phyloP scores from a whole-genome alignment of 92 coral and sea anemone species.

The Epizoanthus illoricatus region DNA sequence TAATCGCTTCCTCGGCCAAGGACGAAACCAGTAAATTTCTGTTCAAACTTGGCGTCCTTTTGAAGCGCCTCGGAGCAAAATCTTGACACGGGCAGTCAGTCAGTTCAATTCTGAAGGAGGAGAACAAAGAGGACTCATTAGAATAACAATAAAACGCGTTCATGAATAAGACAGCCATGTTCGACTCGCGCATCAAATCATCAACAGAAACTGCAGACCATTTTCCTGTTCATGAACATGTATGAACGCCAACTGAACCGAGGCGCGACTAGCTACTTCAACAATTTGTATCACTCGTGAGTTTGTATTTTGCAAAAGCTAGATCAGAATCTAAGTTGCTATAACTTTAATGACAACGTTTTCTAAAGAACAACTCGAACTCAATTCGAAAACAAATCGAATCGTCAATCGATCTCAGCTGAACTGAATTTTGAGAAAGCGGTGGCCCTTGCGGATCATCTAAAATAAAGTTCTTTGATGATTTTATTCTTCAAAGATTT shows the following conservation, averaged over 20 bases:
- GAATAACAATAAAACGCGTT: slow-evolving; percentile 75
- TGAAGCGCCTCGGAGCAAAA: slow-evolving; percentile 33
- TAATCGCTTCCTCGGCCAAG: slow-evolving; percentile 76
- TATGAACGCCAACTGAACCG: slow-evolving; percentile 4
- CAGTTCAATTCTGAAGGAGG: slow-evolving; percentile 40
- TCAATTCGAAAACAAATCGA: background rate
- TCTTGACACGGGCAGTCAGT: slow-evolving; percentile 36
- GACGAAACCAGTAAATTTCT: slow-evolving; percentile 58
- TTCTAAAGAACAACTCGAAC: slow-evolving; percentile 1
- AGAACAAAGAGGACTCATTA: slow-evolving; percentile 71
- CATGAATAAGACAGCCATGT: slow-evolving; percentile 48
- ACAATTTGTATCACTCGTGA: slow-evolving; percentile 13
- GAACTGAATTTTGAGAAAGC: background rate
- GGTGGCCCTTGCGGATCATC: background rate
- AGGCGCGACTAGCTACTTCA: background rate
- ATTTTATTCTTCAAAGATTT: background rate
- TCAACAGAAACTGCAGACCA: slow-evolving; percentile 42
- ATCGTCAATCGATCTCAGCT: background rate
- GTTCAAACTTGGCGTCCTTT: slow-evolving; percentile 58
- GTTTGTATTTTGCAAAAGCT: background rate
- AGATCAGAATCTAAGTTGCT: background rate
- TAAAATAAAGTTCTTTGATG: background rate
- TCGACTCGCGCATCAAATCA: slow-evolving; percentile 47
- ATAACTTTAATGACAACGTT: background rate
- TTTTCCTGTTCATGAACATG: background rate